Conservation (phyloP, 2,888 invertebrate genomes). For the Papilio elwesi region DNA sequence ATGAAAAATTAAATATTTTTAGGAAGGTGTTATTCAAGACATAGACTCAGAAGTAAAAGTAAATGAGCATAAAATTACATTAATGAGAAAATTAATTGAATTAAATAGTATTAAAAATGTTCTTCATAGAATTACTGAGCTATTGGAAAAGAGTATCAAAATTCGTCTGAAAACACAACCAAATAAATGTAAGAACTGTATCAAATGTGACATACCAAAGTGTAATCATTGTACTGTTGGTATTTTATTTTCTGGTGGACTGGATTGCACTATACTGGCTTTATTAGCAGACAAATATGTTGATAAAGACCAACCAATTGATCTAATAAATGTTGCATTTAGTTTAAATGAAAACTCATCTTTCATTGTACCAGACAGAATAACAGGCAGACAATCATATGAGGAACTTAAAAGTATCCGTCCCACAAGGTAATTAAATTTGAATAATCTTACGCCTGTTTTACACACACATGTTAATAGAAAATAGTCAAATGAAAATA, state of each 20-base stretch:
- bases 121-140: slow-evolving; percentile 73
- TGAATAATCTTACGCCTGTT: too few relatives aligned
- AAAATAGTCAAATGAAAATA: not conserved
- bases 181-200: slow-evolving; percentile 85
- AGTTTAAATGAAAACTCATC: slow-evolving; percentile 74
- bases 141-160: slow-evolving; percentile 85
- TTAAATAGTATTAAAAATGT: slow-evolving; percentile 65
- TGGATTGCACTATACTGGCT: slow-evolving; percentile 97
- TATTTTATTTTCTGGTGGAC: slow-evolving; percentile 97
- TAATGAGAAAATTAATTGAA: slow-evolving; percentile 71
- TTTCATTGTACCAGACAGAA: slow-evolving; percentile 92
- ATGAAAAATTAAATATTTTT: slow-evolving; percentile 45
- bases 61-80: slow-evolving; percentile 55
- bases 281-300: slow-evolving; percentile 89
- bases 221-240: slow-evolving; percentile 89
- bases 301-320: slow-evolving; percentile 88
- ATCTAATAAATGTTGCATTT: slow-evolving; percentile 98
- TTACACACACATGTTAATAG: not conserved
- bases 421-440: slow-evolving; percentile 78
- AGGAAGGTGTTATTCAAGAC: slow-evolving; percentile 61
- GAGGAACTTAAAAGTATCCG: slow-evolving; percentile 88
- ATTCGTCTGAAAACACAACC: slow-evolving; percentile 86
- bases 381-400: slow-evolving; percentile 89
- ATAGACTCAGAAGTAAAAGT: slow-evolving; percentile 57
- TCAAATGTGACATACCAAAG: slow-evolving; percentile 51